Base-by-base conservation (phyloP, 2,797 vertebrate species). In the Botia almorhae region DNA sequence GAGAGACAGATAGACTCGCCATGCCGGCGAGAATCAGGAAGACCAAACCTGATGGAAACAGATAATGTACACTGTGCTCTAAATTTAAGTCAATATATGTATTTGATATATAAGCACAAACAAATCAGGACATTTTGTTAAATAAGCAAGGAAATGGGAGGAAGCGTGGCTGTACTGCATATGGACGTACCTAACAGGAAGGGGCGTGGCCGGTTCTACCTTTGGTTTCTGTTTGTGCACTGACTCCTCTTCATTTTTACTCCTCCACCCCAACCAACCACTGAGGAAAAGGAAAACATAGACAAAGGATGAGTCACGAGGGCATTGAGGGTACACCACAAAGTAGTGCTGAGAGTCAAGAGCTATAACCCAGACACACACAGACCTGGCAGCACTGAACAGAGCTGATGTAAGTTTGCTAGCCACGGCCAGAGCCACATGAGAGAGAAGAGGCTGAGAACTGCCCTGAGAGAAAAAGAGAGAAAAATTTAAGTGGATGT, bases 361-460 rank as follows among this genome's bases (percentile, higher is more conserved):
- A 13, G 53, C 7, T 19, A n/a, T 65, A 71, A 61, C 8, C 48
- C 48, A 80, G 53, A 13, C 76, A 80, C 17, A 64, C 67, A 82
- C 84, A 29, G 4, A 99, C 98, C 97, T 99, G 92, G 98, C 98
- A 84, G 98, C 98, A 76, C 91, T 98, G 90, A 99, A 97, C 79
- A 99, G 93, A 6, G 97, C 98, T 3, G 97, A 99, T 64, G 98
- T 99, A 85, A 99, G 95, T 91, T 99, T 99, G 89, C 97, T 99
- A 85, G 98, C 98, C 82, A 99, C 98, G 23, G 98, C 98, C 33
- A 99, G 90, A 13, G 98, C 98, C 77, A 99, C 97, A 0, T 99
- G 98, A 51, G 98, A 99, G 75, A 99, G 89, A 7, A 99, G 92
- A 17, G 97, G 98, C 86, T 99, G 97, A 7, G 96, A 95, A 90